phyloP scores from a whole-genome alignment of 1,140 invertebrate genomes.

The Apis dorsata region DNA sequence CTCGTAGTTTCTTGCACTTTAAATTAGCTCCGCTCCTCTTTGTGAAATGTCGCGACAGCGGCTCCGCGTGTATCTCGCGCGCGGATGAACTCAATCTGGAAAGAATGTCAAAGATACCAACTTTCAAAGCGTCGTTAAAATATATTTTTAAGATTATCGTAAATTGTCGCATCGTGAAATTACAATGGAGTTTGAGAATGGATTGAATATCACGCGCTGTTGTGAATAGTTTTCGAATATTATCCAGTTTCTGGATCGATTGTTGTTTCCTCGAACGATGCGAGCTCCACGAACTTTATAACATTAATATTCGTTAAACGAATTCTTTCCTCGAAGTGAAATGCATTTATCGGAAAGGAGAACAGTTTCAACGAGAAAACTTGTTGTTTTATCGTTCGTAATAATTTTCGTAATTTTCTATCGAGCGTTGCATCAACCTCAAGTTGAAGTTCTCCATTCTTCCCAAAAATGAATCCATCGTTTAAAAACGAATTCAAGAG shows the following conservation, averaged over 20 bases:
- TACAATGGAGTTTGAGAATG: background rate
- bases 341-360: background rate
- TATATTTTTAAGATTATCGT: background rate
- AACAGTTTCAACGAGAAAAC: too few species aligned
- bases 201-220: background rate
- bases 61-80: background rate
- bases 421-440: too few species aligned
- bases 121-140: constrained; percentile 26
- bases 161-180: background rate
- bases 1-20: constrained; percentile 30
- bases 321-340: background rate
- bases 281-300: background rate
- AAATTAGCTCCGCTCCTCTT: constrained; percentile 9
- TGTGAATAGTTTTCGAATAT: background rate
- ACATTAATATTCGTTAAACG: background rate
- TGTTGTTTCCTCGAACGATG: background rate
- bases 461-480: too few species aligned
- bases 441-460: too few species aligned
- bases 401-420: too few species aligned
- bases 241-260: background rate
- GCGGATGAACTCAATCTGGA: background rate
- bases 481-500: background rate
- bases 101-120: constrained; percentile 13
- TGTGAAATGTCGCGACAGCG: background rate
- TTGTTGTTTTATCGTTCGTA: too few species aligned